These are phyloP conservation scores for Pitta sordida DNA, from an alignment of 2,113 vertebrate species.

Conservation along the genomic window DNA sequence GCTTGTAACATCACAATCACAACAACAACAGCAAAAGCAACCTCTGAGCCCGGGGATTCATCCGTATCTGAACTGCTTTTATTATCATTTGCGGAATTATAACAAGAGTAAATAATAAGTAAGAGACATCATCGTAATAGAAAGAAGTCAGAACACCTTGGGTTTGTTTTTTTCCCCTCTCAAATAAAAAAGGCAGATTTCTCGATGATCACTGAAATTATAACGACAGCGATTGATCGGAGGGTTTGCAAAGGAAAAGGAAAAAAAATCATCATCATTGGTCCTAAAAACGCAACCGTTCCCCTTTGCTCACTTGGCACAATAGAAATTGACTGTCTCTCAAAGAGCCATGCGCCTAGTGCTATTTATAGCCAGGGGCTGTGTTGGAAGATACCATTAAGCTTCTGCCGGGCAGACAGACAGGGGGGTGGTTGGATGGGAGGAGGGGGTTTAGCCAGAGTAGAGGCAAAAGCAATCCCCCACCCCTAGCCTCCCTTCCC, in stretches of 20 bases:
- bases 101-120: conserved; percentile 41
- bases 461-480: not conserved
- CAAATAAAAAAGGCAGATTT: conserved; percentile 50
- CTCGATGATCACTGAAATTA: conserved; percentile 45
- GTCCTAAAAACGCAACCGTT: conserved; percentile 65
- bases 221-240: conserved; percentile 51
- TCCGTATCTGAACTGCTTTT: conserved; percentile 55
- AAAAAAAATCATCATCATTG: conserved; percentile 38
- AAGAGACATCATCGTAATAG: conserved; percentile 7
- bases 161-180: not conserved
- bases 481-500: conserved; percentile 4
- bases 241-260: conserved; percentile 38
- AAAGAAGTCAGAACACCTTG: conserved; percentile 36
- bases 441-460: conserved; percentile 43
- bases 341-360: conserved; percentile 80
- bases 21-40: conserved; percentile 49
- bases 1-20: conserved; percentile 53
- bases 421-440: conserved; percentile 44
- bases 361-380: conserved; percentile 79
- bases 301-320: conserved; percentile 72
- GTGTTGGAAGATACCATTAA: conserved; percentile 83
- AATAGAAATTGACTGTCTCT: conserved; percentile 77
- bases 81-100: conserved; percentile 15
- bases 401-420: conserved; percentile 60
- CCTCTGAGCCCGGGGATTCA: conserved; percentile 41